phyloP scores from a whole-genome alignment of 2,113 vertebrate genomes.

The Antigone vipio region DNA sequence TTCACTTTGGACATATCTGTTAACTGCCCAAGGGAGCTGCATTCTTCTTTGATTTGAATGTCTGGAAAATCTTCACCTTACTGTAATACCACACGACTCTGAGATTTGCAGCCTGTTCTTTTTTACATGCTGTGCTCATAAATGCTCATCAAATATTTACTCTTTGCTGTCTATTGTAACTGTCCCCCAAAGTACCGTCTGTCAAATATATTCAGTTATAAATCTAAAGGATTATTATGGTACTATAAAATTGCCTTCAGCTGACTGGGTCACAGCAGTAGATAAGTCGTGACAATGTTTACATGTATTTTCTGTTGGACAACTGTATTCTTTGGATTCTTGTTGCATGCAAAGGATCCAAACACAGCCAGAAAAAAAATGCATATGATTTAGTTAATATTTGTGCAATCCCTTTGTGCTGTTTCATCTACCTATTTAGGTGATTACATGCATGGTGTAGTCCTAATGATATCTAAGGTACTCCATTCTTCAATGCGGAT shows the following conservation, averaged over 20 bases:
- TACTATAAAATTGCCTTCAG: neutral
- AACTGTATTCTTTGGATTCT: neutral
- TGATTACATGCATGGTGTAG: neutral
- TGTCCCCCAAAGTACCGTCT: neutral
- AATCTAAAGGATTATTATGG: neutral
- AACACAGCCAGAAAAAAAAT: neutral
- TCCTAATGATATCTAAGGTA: constrained; percentile 16
- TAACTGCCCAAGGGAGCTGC: neutral
- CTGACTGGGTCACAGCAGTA: neutral
- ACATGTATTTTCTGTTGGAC: neutral
- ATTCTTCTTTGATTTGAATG: neutral
- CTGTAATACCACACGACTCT: neutral
- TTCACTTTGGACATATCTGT: neutral
- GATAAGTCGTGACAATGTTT: neutral
- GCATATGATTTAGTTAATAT: neutral
- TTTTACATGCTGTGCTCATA: neutral
- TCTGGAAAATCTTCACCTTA: neutral
- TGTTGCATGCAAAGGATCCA: neutral
- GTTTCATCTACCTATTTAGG: constrained; percentile 4
- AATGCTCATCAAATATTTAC: neutral
- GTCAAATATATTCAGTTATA: neutral
- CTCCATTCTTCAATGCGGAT: neutral
- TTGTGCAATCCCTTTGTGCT: neutral
- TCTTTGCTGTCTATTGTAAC: neutral
- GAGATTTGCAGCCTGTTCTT: neutral